Conservation (phyloP, 2,888 invertebrate species). For the Gymnoscelis rufifasciata region DNA sequence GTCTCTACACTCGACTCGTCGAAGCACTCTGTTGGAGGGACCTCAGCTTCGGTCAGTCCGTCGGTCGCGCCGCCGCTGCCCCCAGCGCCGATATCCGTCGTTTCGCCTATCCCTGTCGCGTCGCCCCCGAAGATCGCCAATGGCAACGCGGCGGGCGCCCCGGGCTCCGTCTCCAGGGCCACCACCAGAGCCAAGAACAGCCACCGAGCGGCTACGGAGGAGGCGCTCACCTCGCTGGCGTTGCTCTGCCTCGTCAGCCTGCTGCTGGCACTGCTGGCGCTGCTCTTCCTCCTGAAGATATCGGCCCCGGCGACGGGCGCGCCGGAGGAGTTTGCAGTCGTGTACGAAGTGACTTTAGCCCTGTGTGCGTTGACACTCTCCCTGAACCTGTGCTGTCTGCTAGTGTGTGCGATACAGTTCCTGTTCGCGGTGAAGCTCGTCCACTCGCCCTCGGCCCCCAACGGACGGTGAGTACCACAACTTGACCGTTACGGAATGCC, state of each 20-base stretch:
- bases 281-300: slow-evolving; percentile 91
- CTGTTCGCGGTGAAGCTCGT: slow-evolving; percentile 95
- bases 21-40: slow-evolving; percentile 81
- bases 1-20: slow-evolving; percentile 83
- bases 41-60: slow-evolving; percentile 78
- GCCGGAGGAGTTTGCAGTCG: slow-evolving; percentile 90
- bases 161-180: slow-evolving; percentile 37
- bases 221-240: slow-evolving; percentile 91
- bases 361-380: slow-evolving; percentile 93
- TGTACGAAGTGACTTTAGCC: slow-evolving; percentile 94
- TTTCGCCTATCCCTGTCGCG: slow-evolving; percentile 51
- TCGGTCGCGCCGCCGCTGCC: slow-evolving; percentile 59
- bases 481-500: slow-evolving; percentile 42
- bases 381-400: slow-evolving; percentile 92
- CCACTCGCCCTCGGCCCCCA: slow-evolving; percentile 89
- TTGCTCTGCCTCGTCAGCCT: slow-evolving; percentile 91
- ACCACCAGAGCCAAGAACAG: slow-evolving; percentile 54
- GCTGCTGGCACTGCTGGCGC: slow-evolving; percentile 88
- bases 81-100: slow-evolving; percentile 44
- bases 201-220: slow-evolving; percentile 73
- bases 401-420: slow-evolving; percentile 96
- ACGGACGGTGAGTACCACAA: slow-evolving; percentile 76
- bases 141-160: slow-evolving; percentile 79
- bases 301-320: slow-evolving; percentile 82
- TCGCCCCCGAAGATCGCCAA: slow-evolving; percentile 72